These are phyloP conservation scores for Actias luna DNA, from an alignment of 2,888 invertebrate species.

Conservation along the genomic window DNA sequence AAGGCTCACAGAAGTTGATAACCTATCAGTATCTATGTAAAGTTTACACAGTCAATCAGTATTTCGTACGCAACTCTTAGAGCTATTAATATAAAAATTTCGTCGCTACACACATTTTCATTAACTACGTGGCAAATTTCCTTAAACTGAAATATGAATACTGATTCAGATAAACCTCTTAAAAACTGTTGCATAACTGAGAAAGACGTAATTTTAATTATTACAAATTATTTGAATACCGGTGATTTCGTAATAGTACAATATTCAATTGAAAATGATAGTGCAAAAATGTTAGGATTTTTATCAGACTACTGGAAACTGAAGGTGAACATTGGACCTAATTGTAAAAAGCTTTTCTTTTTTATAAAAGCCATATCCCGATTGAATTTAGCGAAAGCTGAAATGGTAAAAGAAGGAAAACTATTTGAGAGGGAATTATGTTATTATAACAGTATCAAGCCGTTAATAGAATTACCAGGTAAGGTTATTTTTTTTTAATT, in stretches of 20 bases:
- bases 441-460: slow-evolving; percentile 59
- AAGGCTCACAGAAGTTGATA: slow-evolving; percentile 14
- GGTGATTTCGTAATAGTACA: slow-evolving; percentile 38
- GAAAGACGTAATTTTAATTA: slow-evolving; percentile 50
- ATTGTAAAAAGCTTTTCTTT: slow-evolving; percentile 43
- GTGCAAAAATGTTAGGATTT: slow-evolving; percentile 71
- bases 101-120: not conserved
- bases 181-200: slow-evolving; percentile 36
- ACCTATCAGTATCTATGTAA: slow-evolving; percentile 10
- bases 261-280: slow-evolving; percentile 52
- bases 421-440: slow-evolving; percentile 59
- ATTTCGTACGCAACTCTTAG: not conserved
- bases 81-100: not conserved
- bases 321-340: slow-evolving; percentile 37
- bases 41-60: slow-evolving; percentile 5
- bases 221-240: slow-evolving; percentile 38
- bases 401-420: slow-evolving; percentile 59
- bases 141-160: not conserved
- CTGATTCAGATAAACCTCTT: not conserved
- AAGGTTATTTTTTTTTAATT: slow-evolving; percentile 24
- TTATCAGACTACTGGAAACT: slow-evolving; percentile 70
- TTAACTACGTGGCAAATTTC: not conserved
- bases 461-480: slow-evolving; percentile 53
- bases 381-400: slow-evolving; percentile 62
- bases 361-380: slow-evolving; percentile 65